A percentile compares a stretch with the other conserved stretches of the same genome.
These are phyloP conservation scores for Rhabdophis nuchalis DNA, from an alignment of 2,797 vertebrate genomes.

Conservation along the genomic window DNA sequence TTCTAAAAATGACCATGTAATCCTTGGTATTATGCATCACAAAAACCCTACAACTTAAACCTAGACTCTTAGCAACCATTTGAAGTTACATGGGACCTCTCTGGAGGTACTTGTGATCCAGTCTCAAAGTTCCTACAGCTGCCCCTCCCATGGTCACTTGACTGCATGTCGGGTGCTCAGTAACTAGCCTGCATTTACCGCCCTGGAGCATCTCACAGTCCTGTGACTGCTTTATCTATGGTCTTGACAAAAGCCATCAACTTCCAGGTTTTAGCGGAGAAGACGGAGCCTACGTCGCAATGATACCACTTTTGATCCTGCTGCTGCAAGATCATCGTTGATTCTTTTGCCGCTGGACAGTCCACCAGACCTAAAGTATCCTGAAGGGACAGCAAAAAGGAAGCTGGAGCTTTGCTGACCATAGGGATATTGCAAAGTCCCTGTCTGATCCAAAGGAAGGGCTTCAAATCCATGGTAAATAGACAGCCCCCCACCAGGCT, in stretches of 20 bases:
- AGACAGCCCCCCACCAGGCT: no score
- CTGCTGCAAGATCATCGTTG: no score
- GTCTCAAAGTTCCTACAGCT: neutral
- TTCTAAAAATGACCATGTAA: neutral
- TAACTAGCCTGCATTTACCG: neutral
- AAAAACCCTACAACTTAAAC: neutral
- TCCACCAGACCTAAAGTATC: no score
- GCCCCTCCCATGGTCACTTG: neutral
- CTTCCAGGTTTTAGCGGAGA: neutral
- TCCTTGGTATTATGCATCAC: neutral
- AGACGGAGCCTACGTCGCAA: no score
- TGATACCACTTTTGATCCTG: no score
- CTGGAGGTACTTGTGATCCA: neutral
- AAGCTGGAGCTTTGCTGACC: no score
- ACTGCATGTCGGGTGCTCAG: neutral
- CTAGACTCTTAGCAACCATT: neutral
- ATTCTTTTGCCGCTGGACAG: no score
- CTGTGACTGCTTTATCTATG: neutral
- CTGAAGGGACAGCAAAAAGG: no score
- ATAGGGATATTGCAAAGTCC: no score
- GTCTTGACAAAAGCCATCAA: neutral
- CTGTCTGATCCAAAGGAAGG: no score
- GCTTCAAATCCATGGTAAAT: no score
- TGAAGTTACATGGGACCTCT: neutral
- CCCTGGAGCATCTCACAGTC: neutral